A percentile compares a stretch with the other conserved stretches of the same genome.
These are phyloP conservation scores for Callitettix versicolor DNA, from an alignment of 1,140 invertebrate genomes.

Conservation along the genomic window DNA sequence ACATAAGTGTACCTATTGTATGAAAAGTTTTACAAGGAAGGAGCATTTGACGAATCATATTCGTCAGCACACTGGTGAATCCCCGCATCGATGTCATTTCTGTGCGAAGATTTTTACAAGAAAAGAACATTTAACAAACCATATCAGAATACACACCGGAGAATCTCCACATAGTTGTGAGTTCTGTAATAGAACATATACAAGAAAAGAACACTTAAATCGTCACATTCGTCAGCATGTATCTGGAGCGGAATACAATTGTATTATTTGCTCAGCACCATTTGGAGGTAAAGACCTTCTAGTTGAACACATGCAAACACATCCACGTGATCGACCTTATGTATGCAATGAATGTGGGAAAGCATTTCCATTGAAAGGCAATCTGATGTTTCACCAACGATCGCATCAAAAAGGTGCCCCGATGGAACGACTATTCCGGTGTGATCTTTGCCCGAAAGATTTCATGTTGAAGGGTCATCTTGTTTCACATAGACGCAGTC, in stretches of 20 bases:
- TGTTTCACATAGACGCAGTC: slow-evolving; percentile 77
- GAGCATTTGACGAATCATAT: slow-evolving; percentile 54
- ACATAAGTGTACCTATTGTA: slow-evolving; percentile 41
- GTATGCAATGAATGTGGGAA: slow-evolving; percentile 30
- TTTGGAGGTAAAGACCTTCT: slow-evolving; percentile 79
- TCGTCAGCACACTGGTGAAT: slow-evolving; percentile 62
- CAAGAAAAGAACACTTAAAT: slow-evolving; percentile 68
- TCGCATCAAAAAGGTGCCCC: slow-evolving; percentile 81
- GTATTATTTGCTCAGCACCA: slow-evolving; percentile 74
- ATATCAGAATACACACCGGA: slow-evolving; percentile 65
- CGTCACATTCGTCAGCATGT: slow-evolving; percentile 81
- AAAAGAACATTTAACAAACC: slow-evolving; percentile 84
- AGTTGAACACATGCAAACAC: slow-evolving; percentile 69
- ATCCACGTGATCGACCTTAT: slow-evolving; percentile 58
- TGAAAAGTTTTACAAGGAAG: slow-evolving; percentile 53
- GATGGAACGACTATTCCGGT: slow-evolving; percentile 83
- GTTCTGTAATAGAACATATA: slow-evolving; percentile 71
- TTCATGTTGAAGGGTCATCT: slow-evolving; percentile 93
- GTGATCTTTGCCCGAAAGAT: slow-evolving; percentile 92
- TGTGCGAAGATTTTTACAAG: slow-evolving; percentile 71
- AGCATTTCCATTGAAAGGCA: slow-evolving; percentile 29
- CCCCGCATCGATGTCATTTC: slow-evolving; percentile 48
- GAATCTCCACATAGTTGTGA: slow-evolving; percentile 74
- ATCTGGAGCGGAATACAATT: slow-evolving; percentile 75
- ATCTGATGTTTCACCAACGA: slow-evolving; percentile 59